phyloP scores from a whole-genome alignment of 2,113 vertebrate genomes.

The Plecturocebus donacophilus region DNA sequence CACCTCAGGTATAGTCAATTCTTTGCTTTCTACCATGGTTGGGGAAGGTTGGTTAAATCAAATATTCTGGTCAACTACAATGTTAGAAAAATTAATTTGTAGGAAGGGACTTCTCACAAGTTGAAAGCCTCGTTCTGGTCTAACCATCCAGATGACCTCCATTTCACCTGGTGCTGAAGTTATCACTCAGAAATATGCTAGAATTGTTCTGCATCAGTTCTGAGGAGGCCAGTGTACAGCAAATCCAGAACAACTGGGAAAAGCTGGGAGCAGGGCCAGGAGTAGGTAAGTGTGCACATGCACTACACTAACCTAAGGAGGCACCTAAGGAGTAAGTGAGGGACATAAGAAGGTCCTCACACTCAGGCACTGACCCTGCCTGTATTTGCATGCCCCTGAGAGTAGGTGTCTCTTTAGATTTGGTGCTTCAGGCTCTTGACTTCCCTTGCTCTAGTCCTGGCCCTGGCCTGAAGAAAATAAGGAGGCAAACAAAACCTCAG shows the following conservation, averaged over 20 bases:
- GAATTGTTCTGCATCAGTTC: not conserved
- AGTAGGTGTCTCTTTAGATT: not conserved
- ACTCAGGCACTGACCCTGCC: not conserved
- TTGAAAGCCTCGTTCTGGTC: not conserved
- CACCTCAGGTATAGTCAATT: not conserved
- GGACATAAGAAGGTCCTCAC: rapidly evolving
- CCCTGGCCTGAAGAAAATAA: not conserved
- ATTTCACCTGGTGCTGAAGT: not conserved
- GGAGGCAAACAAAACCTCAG: not conserved
- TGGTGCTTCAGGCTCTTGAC: not conserved
- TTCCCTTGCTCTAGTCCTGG: not conserved
- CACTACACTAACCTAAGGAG: no score
- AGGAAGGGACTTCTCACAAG: not conserved
- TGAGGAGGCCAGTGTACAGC: not conserved
- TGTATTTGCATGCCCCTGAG: no score
- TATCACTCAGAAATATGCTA: not conserved
- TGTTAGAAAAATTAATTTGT: not conserved
- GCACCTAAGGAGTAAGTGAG: not conserved
- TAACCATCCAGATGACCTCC: not conserved
- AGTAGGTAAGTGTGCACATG: no score
- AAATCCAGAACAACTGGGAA: not conserved
- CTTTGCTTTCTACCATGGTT: not conserved
- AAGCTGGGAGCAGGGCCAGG: not conserved
- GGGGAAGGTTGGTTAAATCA: not conserved
- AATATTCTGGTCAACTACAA: not conserved